A percentile compares a stretch with the other conserved stretches of the same genome.
Conservation (phyloP, 2,797 vertebrate genomes). For the Cheirogaleus major region DNA sequence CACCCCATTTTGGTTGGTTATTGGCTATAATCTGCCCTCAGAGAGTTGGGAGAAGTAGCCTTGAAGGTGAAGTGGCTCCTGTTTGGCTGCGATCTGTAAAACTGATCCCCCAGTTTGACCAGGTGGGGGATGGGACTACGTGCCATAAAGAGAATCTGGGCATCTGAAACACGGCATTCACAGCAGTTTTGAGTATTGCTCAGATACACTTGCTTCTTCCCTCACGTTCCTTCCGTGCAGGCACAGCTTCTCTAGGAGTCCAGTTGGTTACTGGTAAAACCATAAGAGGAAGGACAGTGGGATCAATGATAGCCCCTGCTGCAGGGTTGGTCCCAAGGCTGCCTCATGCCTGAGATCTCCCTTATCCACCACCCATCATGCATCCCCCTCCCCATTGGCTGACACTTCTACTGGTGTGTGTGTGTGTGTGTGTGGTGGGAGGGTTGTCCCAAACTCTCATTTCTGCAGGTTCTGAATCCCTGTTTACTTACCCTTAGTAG, state of each 20-base stretch:
- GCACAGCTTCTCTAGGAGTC: not conserved
- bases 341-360: too few relatives aligned
- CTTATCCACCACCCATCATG: not conserved
- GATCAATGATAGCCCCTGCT: not conserved
- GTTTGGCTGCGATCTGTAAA: not conserved
- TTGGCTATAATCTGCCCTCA: not conserved
- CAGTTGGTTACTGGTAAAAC: not conserved
- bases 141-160: not conserved
- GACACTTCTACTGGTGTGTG: not conserved
- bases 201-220: not conserved
- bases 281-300: not conserved
- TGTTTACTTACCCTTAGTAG: not conserved
- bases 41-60: not conserved
- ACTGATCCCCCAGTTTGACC: not conserved
- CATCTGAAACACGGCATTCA: too few relatives aligned
- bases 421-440: not conserved
- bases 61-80: not conserved
- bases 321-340: accelerated
- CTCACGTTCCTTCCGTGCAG: not conserved
- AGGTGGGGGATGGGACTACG: accelerated
- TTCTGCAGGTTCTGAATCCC: not conserved
- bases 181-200: not conserved
- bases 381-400: not conserved
- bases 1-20: not conserved
- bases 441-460: not conserved